These are phyloP conservation scores for Pristionchus mayeri DNA, from an alignment of 2,888 invertebrate species.

Conservation along the genomic window DNA sequence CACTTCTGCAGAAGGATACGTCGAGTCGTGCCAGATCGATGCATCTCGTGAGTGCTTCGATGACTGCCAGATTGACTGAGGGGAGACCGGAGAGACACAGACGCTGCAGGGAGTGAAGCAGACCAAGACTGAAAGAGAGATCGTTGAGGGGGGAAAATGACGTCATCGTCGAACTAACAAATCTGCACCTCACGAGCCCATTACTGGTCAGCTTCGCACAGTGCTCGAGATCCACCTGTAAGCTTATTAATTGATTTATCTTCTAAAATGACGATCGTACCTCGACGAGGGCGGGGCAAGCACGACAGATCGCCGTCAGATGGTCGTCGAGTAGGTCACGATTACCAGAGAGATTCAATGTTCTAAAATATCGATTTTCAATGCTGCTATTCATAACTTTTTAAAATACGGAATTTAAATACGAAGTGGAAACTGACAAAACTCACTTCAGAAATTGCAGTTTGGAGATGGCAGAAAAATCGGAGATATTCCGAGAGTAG, in stretches of 20 bases:
- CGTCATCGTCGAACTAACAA: not conserved
- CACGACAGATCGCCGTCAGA: conserved; percentile 28
- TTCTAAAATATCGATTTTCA: conserved; percentile 12
- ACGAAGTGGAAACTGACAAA: not conserved
- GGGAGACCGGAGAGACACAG: conserved; percentile 42
- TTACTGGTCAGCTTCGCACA: conserved; percentile 10
- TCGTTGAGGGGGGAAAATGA: not conserved
- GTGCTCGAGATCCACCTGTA: conserved; percentile 34
- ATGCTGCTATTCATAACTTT: too few relatives aligned
- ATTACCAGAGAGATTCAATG: conserved; percentile 33
- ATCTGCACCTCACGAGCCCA: conserved; percentile 14
- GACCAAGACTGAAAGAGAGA: conserved; percentile 30
- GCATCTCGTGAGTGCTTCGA: conserved; percentile 13
- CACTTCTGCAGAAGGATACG: conserved; percentile 30
- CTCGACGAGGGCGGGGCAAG: conserved; percentile 41
- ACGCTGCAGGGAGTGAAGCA: conserved; percentile 44
- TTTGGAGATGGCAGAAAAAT: conserved; percentile 5
- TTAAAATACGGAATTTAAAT: not conserved
- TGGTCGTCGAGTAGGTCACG: conserved; percentile 38
- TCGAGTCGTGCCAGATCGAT: conserved; percentile 24
- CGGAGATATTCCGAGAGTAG: conserved; percentile 38
- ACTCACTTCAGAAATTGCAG: conserved; percentile 25
- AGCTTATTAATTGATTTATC: too few relatives aligned
- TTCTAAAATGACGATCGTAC: not conserved
- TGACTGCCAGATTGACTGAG: conserved; percentile 16